Evolutionary conservation across 2,888 invertebrate genomes (phyloP), one percentile per base, ranked within the genome.

Genomic region (Oligia latruncula): DNA sequence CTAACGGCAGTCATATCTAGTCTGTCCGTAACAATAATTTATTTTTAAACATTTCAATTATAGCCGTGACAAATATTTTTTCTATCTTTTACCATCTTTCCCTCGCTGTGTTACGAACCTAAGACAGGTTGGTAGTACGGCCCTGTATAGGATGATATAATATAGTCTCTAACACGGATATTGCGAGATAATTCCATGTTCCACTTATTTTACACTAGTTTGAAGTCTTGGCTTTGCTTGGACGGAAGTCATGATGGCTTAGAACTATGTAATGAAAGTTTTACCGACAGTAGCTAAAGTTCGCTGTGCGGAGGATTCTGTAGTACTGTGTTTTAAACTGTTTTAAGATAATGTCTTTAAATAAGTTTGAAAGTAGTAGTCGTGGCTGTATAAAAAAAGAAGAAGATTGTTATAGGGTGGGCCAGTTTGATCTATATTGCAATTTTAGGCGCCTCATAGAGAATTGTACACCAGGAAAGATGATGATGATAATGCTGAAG

Each of bases 141-240:
- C 88, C 88, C 90, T 85, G 90, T 49, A 88, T 88, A 90, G 90
- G 94, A 94, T 94, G 95, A 95, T 95, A 95, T 94, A 95, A 95
- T 93, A 95, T 93, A 91, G 92, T 86, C 91, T 90, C 88, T 85
- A 93, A 93, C 93, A 92, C 94, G 94, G 94, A 94, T 94, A 94
- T 94, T 94, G 93, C 93, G 78, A 90, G 92, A 92, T 94, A 94
- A 94, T 94, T 90, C 92, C 89, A 93, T 90, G 94, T 92, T 94
- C 93, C 90, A 94, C 92, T 94, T 94, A 94, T 93, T 93, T 92
- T 90, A 92, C 90, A 92, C 92, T 89, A 89, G 84, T 83, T 80
- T 66, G 65, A 81, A 77, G 85, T 83, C 88, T 79, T 74, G 90
- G 80, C 80, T 81, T 79, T 40, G 77, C 82, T 87, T 84, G 84